Evolutionary conservation across 2,888 invertebrate genomes (phyloP).

Genomic region (Lamproptera curius): DNA sequence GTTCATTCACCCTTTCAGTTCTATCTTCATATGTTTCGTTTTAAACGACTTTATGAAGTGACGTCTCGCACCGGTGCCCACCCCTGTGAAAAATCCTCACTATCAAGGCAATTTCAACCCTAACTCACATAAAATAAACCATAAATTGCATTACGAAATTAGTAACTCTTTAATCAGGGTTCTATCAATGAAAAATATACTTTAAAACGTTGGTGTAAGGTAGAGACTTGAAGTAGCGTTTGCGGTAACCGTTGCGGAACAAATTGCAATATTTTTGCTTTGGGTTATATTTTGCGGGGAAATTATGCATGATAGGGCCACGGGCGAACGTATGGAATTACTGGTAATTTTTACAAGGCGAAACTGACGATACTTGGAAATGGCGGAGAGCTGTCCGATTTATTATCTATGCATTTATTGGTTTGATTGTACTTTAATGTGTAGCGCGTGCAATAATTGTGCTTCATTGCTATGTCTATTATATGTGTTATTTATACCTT

Average conservation of each 20-base stretch:
- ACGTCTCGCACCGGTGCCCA: conserved; percentile 19
- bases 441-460: not conserved
- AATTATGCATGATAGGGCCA: conserved; percentile 20
- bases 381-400: conserved; percentile 15
- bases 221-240: not conserved
- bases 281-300: conserved; percentile 21
- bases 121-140: not conserved
- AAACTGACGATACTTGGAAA: conserved; percentile 6
- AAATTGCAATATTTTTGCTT: conserved; percentile 22
- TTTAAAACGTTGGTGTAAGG: not conserved
- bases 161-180: not conserved
- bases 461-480: too few species aligned
- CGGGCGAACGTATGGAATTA: conserved; percentile 15
- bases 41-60: conserved; percentile 21
- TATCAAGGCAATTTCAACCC: not conserved
- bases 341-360: conserved; percentile 19
- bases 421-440: conserved; percentile 2
- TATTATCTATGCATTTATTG: conserved; percentile 18
- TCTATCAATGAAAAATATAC: not conserved
- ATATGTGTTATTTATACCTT: too few species aligned
- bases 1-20: conserved; percentile 17
- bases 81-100: conserved; percentile 8
- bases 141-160: not conserved
- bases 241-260: conserved; percentile 19
- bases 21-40: conserved; percentile 19